A percentile compares a stretch with the other conserved stretches of the same genome.
phyloP scores from a whole-genome alignment of 1,140 invertebrate genomes.

The Drosophila repletoides region DNA sequence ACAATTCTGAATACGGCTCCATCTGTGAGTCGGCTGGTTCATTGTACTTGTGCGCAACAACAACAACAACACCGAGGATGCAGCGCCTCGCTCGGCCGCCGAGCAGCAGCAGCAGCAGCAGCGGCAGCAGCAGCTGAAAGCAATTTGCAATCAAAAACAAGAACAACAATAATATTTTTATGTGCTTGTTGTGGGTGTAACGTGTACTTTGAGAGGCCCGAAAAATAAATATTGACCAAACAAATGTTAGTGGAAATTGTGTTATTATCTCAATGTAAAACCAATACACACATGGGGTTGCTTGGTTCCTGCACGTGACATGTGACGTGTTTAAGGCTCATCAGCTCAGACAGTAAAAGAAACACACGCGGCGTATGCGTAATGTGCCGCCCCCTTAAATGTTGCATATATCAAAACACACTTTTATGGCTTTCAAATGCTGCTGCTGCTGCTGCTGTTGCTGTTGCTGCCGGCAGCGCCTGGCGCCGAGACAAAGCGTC shows the following conservation, averaged over 20 bases:
- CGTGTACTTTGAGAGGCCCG: constrained; percentile 16
- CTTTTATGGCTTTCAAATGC: constrained; percentile 47
- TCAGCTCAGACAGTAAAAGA: not conserved
- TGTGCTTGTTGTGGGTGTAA: not conserved
- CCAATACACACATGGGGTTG: not conserved
- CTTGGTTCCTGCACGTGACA: not conserved
- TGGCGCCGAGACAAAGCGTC: constrained; percentile 56
- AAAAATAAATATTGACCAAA: constrained; percentile 75
- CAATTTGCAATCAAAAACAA: constrained; percentile 41
- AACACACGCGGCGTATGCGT: constrained; percentile 38
- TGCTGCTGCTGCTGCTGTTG: no score
- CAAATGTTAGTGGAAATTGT: constrained; percentile 46
- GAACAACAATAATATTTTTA: constrained; percentile 16
- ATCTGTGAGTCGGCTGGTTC: constrained; percentile 20
- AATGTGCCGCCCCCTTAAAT: constrained; percentile 15
- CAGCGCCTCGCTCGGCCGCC: constrained; percentile 1
- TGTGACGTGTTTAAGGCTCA: constrained; percentile 11
- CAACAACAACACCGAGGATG: constrained; percentile 25
- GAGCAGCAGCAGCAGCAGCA: not conserved
- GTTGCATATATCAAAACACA: constrained; percentile 10
- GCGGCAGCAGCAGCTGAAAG: constrained; percentile 19
- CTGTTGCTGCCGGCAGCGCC: no score
- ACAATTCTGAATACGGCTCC: not conserved
- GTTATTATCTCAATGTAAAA: constrained; percentile 60
- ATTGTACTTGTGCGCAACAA: constrained; percentile 32